Evolutionary conservation across 1,140 invertebrate genomes (phyloP).

Genomic region (Drosophila equinoxialis): DNA sequence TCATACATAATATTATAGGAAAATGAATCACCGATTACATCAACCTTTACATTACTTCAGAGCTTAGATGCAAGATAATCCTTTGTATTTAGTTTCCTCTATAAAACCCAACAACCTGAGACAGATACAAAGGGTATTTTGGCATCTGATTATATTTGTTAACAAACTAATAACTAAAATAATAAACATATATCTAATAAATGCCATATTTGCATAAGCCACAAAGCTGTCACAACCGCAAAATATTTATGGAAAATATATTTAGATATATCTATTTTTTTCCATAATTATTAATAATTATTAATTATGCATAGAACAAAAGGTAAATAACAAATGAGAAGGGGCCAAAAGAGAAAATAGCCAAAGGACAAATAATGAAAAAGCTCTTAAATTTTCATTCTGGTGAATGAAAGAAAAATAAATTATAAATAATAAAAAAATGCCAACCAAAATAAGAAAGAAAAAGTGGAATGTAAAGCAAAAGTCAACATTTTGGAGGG

Average conservation of each 20-base stretch:
- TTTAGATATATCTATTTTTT: conserved; percentile 27
- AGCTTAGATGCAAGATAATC: no score
- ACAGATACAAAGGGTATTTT: no score
- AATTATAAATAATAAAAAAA: conserved; percentile 3
- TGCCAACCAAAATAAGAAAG: background rate
- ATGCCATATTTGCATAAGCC: conserved; percentile 23
- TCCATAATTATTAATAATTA: conserved; percentile 32
- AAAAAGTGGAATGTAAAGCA: background rate
- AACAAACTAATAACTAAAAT: conserved; percentile 8
- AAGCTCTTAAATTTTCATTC: conserved; percentile 73
- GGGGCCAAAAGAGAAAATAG: conserved; percentile 23
- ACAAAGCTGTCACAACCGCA: conserved; percentile 30
- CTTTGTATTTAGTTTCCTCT: no score
- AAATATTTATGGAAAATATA: conserved; percentile 5
- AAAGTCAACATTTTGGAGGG: conserved; percentile 8
- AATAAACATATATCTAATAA: background rate
- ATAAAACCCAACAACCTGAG: no score
- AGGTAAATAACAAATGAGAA: conserved; percentile 19
- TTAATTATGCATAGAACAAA: conserved; percentile 32
- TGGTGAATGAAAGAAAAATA: conserved; percentile 31
- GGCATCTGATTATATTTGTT: background rate
- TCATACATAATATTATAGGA: no score
- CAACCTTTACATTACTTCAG: no score
- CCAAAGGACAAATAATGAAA: conserved; percentile 54
- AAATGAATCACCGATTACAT: no score